Conservation (phyloP, 2,113 vertebrate species). For the Zingel zingel region DNA sequence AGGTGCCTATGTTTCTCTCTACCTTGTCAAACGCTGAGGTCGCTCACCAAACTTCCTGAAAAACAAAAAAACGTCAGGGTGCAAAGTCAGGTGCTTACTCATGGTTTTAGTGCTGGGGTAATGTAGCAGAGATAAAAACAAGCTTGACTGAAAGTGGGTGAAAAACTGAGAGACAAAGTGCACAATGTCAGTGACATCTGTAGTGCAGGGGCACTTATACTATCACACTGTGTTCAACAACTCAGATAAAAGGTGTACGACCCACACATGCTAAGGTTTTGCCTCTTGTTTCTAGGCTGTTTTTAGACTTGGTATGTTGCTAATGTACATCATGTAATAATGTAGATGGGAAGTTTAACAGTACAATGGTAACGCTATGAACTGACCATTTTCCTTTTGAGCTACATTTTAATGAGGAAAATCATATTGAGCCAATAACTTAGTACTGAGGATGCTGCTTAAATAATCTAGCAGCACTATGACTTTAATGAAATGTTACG, state of each 20-base stretch:
- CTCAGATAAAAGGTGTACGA: neutral
- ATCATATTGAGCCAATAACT: neutral
- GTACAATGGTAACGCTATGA: neutral
- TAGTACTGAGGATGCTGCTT: neutral
- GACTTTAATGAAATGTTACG: neutral
- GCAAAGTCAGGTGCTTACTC: constrained; percentile 11
- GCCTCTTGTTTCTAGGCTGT: neutral
- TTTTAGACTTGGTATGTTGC: neutral
- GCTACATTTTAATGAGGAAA: neutral
- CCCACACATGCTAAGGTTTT: neutral
- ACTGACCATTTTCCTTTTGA: neutral
- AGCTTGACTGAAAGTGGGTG: neutral
- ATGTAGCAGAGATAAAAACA: neutral
- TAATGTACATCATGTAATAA: neutral
- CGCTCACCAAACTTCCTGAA: constrained; percentile 97
- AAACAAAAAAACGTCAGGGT: constrained; percentile 63
- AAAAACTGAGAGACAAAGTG: neutral
- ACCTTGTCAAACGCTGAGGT: constrained; percentile 97
- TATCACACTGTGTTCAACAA: neutral
- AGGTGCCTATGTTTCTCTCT: constrained; percentile 40
- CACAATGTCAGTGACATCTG: neutral
- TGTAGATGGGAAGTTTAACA: neutral
- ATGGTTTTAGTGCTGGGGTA: neutral
- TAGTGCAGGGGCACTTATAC: neutral
- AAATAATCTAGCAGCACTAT: neutral